Conservation (phyloP, 1,140 invertebrate species). For the Nasonia longicornis region DNA sequence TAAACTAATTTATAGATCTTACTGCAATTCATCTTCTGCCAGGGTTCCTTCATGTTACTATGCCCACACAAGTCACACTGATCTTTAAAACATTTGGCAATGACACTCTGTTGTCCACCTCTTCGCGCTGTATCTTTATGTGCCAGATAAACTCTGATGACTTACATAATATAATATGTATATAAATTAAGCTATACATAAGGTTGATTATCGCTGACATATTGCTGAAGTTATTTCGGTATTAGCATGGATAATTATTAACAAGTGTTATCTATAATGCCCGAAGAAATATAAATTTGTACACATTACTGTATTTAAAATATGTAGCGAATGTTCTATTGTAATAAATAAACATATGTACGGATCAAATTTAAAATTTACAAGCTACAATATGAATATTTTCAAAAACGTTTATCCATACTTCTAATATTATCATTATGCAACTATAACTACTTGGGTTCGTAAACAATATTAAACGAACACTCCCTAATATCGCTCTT, state of each 20-base stretch:
- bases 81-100: slow-evolving; percentile 10
- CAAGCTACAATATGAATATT: too few species aligned
- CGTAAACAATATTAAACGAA: not conserved
- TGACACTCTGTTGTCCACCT: slow-evolving; percentile 4
- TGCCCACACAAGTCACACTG: not conserved
- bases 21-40: slow-evolving; percentile 9
- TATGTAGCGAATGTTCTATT: too few species aligned
- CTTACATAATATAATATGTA: not conserved
- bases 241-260: too few species aligned
- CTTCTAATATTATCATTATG: not conserved
- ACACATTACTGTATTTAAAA: too few species aligned
- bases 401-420: not conserved
- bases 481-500: not conserved
- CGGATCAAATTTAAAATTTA: too few species aligned
- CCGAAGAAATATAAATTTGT: too few species aligned
- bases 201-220: too few species aligned
- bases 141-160: slow-evolving; percentile 26
- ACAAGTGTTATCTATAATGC: too few species aligned
- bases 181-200: too few species aligned
- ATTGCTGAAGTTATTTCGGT: too few species aligned
- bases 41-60: slow-evolving; percentile 17
- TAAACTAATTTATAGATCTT: not conserved
- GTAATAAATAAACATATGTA: too few species aligned
- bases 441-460: not conserved
- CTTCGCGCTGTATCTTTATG: slow-evolving; percentile 5